These are phyloP conservation scores for Tympanoctomys barrerae DNA, from an alignment of 2,797 vertebrate genomes.

Conservation along the genomic window DNA sequence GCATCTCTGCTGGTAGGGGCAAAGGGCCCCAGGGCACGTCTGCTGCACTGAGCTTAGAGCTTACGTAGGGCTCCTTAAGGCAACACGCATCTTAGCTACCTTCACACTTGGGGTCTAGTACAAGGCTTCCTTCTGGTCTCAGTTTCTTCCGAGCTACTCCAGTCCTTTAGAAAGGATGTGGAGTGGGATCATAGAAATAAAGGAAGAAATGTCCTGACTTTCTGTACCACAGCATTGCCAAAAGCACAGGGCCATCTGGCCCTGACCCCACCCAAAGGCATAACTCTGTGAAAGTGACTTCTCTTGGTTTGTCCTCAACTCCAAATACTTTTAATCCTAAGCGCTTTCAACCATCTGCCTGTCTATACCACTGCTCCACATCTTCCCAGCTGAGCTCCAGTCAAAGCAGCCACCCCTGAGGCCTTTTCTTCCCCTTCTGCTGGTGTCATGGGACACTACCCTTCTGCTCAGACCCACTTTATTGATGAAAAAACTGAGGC, in stretches of 20 bases:
- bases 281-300: neutral
- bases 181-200: neutral
- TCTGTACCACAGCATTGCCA: neutral
- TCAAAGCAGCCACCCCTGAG: neutral
- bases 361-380: neutral
- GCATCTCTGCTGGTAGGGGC: neutral
- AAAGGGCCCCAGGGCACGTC: neutral
- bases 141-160: neutral
- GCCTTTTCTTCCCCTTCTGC: neutral
- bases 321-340: constrained; percentile 38
- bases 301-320: constrained; percentile 3
- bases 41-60: no score
- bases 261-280: neutral
- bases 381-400: neutral
- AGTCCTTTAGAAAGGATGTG: neutral
- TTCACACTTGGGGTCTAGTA: neutral
- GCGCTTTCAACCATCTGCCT: neutral
- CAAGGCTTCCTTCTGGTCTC: neutral
- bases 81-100: neutral
- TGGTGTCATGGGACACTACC: neutral
- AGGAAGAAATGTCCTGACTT: neutral
- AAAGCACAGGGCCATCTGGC: neutral
- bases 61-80: neutral
- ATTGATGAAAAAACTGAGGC: neutral
- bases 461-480: neutral